Evolutionary conservation across 2,888 invertebrate genomes (phyloP).

Genomic region (Mimas tiliae): DNA sequence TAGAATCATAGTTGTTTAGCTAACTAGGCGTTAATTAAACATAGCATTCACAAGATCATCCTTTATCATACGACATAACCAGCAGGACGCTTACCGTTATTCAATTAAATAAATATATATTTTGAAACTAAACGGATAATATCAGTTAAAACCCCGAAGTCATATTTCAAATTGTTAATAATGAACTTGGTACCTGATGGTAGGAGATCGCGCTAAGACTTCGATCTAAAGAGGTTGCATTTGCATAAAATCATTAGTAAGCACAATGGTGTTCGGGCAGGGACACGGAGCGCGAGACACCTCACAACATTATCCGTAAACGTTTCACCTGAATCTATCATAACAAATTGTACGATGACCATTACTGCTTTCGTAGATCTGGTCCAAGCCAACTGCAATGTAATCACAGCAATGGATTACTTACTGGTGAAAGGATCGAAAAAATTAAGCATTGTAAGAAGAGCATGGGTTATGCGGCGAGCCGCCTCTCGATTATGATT

Average conservation of each 20-base stretch:
- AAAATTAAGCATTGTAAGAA: slow-evolving; percentile 55
- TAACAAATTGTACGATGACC: slow-evolving; percentile 36
- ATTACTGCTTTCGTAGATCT: slow-evolving; percentile 42
- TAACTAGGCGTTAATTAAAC: neutral
- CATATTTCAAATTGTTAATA: slow-evolving; percentile 84
- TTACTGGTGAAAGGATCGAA: slow-evolving; percentile 36
- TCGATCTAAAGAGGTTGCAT: slow-evolving; percentile 84
- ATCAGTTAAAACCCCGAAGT: slow-evolving; percentile 69
- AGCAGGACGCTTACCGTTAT: slow-evolving; percentile 11
- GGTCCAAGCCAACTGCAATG: neutral
- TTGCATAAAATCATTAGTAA: slow-evolving; percentile 85
- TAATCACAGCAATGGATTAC: slow-evolving; percentile 51
- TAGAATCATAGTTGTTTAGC: no score
- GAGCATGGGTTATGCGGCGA: slow-evolving; percentile 66
- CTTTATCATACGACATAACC: slow-evolving; percentile 5
- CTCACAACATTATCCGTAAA: slow-evolving; percentile 71
- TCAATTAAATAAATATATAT: slow-evolving; percentile 14
- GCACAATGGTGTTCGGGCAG: slow-evolving; percentile 83
- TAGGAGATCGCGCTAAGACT: slow-evolving; percentile 84
- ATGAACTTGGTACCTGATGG: slow-evolving; percentile 83
- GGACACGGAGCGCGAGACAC: slow-evolving; percentile 79
- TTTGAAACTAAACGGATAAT: slow-evolving; percentile 48
- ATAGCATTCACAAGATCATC: neutral
- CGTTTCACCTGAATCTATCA: slow-evolving; percentile 49
- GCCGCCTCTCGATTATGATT: slow-evolving; percentile 85